Conservation (phyloP, 2,113 vertebrate genomes). For the Callocephalon fimbriatum region DNA sequence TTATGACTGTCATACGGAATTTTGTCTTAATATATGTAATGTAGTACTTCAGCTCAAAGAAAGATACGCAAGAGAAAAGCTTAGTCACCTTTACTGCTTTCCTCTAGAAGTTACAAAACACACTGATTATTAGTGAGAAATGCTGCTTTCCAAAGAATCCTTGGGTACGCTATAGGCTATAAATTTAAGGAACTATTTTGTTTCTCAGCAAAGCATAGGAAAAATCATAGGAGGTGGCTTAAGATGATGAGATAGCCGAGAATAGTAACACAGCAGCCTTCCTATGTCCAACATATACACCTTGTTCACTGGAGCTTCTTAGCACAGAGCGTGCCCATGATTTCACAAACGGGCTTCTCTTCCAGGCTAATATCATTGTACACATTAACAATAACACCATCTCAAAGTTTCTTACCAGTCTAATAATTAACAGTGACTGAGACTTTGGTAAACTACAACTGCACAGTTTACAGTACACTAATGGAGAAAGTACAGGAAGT, state of each 20-base stretch:
- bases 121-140: not conserved
- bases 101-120: not conserved
- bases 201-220: not conserved
- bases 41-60: not conserved
- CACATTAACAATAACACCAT: not conserved
- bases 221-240: not conserved
- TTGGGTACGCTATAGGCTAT: not conserved
- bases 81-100: not conserved
- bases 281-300: not conserved
- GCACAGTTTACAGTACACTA: not conserved
- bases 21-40: not conserved
- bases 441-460: not conserved
- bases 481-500: not conserved
- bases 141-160: not conserved
- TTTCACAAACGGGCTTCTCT: not conserved
- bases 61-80: not conserved
- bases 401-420: not conserved
- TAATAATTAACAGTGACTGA: not conserved
- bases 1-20: fast-evolving
- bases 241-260: not conserved
- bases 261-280: not conserved
- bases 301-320: not conserved
- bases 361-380: not conserved
- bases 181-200: not conserved
- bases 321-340: not conserved